Evolutionary conservation across 2,113 vertebrate species (phyloP).

Genomic region (Cepphus grylle): DNA sequence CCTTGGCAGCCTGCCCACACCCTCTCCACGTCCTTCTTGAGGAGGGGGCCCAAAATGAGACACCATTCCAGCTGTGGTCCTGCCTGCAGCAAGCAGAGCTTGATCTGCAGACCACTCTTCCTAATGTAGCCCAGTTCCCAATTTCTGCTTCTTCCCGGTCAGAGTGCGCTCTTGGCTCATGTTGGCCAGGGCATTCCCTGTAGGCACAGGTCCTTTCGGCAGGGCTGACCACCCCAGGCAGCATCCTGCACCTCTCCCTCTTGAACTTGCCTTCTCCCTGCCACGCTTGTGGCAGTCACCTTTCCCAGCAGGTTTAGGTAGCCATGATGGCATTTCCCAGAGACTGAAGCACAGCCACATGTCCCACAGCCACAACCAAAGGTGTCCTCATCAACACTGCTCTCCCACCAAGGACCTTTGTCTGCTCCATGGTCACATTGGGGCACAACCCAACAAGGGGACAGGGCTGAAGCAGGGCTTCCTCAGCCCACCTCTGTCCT

Average conservation of each 20-base stretch:
- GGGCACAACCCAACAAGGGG: background rate
- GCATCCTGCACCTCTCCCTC: background rate
- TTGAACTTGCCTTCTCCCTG: background rate
- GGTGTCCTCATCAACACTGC: background rate
- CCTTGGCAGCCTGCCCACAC: background rate
- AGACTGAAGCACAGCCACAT: background rate
- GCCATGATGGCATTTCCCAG: background rate
- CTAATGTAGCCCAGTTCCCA: background rate
- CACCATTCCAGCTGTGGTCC: background rate
- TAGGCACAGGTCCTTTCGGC: background rate
- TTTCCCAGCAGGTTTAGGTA: background rate
- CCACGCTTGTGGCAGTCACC: background rate
- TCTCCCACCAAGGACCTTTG: background rate
- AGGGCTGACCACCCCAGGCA: background rate
- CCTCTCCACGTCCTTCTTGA: background rate
- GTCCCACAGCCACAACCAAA: background rate
- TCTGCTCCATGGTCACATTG: background rate
- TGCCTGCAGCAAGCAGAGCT: background rate
- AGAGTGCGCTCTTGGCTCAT: background rate
- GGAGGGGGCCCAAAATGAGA: rapidly evolving
- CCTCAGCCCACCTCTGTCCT: background rate
- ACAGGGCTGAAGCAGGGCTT: background rate
- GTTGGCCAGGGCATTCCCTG: background rate
- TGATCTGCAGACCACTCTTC: background rate
- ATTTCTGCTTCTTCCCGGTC: background rate